Base-by-base conservation (phyloP, 2,797 vertebrate species). In the Mallotus villosus region DNA sequence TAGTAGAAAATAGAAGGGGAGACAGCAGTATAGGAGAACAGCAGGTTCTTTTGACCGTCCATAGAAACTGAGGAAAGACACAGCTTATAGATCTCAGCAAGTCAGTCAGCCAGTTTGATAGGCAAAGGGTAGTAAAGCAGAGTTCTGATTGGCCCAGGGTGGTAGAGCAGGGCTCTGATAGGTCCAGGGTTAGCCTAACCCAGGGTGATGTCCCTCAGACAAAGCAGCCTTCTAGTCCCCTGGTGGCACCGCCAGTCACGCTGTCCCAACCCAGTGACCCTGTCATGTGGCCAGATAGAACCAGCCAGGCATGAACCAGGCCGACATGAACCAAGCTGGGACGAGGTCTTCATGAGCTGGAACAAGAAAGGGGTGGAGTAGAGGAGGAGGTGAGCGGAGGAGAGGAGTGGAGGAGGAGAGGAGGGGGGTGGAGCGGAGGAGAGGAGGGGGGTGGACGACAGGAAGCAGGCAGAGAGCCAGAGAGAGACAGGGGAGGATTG, bases 161-260 rank as follows among this genome's bases (percentile, higher is more conserved):
- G 12, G 11, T 46, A 46, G 41, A 46, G 41, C 12, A 46, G 11
- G 9, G 12, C 9, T 46, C 41, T 46, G 41, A 46, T 46, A 46
- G 41, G 9, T 12, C 41, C 41, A 46, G 41, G 41, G 41, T 46
- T 46, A 46, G 41, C 41, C 41, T 46, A 46, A 46, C 41, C 11
- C 41, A 46, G 41, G 41, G 7, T 29, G 21, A 22, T 8, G 51
- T 58, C 74, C 57, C 46, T 24, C 69, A 83, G 27, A 88, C 89
- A 90, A 86, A 77, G 84, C 71, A 37, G 71, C 49, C 82, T 80
- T 88, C 88, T 32, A 85, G 84, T 74, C 41, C 72, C 49, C 46
- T 69, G 5, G 76, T 4, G 63, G 68, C 68, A 1, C 84, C 84
- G 71, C 88, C 88, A 88, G 88, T 51, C 81, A n/a, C 81, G 11